Conservation (phyloP, 1,140 invertebrate genomes). For the Procambarus clarkii region DNA sequence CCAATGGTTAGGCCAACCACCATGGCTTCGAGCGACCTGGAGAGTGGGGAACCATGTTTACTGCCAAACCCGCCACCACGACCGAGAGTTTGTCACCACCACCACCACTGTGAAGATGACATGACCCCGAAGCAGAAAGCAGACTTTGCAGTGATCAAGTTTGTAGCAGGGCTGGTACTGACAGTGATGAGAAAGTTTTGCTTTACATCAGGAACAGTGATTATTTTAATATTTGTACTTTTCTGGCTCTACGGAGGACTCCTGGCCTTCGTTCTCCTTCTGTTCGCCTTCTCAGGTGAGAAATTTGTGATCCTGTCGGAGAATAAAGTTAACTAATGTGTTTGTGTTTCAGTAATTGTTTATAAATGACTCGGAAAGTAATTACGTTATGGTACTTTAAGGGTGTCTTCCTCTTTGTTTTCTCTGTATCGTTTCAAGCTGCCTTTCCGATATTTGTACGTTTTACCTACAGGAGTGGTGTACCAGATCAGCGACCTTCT, state of each 20-base stretch:
- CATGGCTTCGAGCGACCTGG: conserved; percentile 30
- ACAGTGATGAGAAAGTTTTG: conserved; percentile 74
- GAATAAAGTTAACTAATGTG: too few species aligned
- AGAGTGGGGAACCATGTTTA: conserved; percentile 40
- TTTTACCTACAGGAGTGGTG: conserved; percentile 81
- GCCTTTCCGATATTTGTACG: too few species aligned
- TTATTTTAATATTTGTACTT: conserved; percentile 83
- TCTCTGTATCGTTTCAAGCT: too few species aligned
- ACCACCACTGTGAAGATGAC: conserved; percentile 56
- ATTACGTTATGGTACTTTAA: too few species aligned
- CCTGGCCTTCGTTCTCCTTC: conserved; percentile 83
- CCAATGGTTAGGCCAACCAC: neutral
- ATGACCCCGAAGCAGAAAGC: conserved; percentile 59
- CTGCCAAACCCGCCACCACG: conserved; percentile 48
- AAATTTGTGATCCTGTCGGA: too few species aligned
- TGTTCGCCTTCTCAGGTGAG: conserved; percentile 78
- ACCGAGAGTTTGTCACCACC: conserved; percentile 45
- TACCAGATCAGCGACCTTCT: conserved; percentile 91
- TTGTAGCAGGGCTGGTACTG: conserved; percentile 58
- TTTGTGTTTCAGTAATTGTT: too few species aligned
- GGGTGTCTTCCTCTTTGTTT: too few species aligned
- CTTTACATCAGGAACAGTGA: conserved; percentile 79
- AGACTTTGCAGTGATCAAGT: conserved; percentile 65
- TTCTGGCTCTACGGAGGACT: conserved; percentile 89
- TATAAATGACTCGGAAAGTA: too few species aligned